These are phyloP conservation scores for Ciona savignyi DNA, from an alignment of 23 tunicate genomes.

Conservation along the genomic window DNA sequence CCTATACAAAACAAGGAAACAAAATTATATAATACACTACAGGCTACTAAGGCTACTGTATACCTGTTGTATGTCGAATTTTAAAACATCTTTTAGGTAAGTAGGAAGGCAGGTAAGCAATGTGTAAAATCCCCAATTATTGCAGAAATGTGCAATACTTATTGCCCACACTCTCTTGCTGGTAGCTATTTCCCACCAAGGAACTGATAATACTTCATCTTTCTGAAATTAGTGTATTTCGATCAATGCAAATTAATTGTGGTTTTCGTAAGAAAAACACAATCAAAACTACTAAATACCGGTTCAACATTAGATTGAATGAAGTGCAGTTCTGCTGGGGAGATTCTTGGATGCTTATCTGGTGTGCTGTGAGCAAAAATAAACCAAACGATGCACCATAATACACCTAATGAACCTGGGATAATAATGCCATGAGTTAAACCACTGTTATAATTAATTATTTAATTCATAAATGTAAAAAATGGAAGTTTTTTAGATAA, in stretches of 20 bases:
- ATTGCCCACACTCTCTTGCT: slow-evolving; percentile 77
- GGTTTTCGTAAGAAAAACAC: no score
- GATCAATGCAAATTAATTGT: not conserved
- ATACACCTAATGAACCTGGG: slow-evolving; percentile 50
- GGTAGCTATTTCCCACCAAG: slow-evolving; percentile 73
- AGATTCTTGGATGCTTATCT: slow-evolving; percentile 50
- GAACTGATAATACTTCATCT: slow-evolving; percentile 15
- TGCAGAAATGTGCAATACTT: slow-evolving; percentile 69
- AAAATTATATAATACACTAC: not conserved
- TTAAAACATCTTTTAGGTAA: slow-evolving; percentile 84
- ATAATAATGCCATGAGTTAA: not conserved
- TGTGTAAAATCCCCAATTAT: slow-evolving; percentile 99
- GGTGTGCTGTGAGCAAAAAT: slow-evolving; percentile 59
- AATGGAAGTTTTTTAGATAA: no score
- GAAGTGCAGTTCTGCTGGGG: slow-evolving; percentile 40
- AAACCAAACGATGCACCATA: slow-evolving; percentile 86
- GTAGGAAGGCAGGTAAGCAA: slow-evolving; percentile 87
- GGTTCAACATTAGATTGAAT: slow-evolving; percentile 54
- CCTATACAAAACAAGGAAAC: not conserved
- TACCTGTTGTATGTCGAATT: slow-evolving; percentile 88
- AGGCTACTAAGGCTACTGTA: not conserved
- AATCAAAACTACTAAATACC: slow-evolving; percentile 24
- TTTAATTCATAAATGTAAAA: no score
- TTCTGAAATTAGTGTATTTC: not conserved
- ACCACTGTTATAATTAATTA: not conserved